Percentiles rank a stretch among this genome's conserved stretches.
phyloP scores from a whole-genome alignment of 2,797 vertebrate species.

The Saxicola maurus region DNA sequence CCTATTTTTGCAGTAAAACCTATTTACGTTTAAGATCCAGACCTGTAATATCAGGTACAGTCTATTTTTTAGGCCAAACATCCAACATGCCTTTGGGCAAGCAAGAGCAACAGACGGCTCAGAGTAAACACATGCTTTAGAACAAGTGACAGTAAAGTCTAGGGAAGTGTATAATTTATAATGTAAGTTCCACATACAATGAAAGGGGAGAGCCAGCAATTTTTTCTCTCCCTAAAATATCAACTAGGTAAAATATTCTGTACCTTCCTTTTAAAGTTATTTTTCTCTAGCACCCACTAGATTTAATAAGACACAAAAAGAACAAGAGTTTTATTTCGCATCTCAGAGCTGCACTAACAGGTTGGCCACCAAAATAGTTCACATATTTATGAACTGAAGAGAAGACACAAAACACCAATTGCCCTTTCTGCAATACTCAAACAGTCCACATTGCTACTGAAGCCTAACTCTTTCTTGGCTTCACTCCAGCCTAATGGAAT shows the following conservation, averaged over 20 bases:
- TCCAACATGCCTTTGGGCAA: neutral
- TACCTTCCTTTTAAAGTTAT: neutral
- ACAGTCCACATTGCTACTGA: neutral
- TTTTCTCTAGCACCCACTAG: neutral
- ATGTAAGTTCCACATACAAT: neutral
- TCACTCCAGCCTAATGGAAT: neutral
- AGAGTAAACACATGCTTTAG: neutral
- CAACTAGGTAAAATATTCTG: neutral
- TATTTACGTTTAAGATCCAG: neutral
- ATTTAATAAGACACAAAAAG: neutral
- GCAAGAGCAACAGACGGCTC: neutral
- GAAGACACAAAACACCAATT: neutral
- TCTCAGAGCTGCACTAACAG: neutral
- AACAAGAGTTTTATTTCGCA: rapidly evolving
- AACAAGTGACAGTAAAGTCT: neutral
- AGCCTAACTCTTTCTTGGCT: neutral
- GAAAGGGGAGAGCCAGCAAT: neutral
- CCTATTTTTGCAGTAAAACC: neutral
- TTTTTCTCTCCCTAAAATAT: neutral
- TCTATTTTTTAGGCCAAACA: neutral
- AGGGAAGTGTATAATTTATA: neutral
- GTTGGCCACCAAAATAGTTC: neutral
- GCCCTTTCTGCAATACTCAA: neutral
- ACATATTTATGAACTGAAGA: neutral
- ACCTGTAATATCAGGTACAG: neutral